Conservation (phyloP, 2,888 invertebrate genomes). For the Mayetiola destructor region DNA sequence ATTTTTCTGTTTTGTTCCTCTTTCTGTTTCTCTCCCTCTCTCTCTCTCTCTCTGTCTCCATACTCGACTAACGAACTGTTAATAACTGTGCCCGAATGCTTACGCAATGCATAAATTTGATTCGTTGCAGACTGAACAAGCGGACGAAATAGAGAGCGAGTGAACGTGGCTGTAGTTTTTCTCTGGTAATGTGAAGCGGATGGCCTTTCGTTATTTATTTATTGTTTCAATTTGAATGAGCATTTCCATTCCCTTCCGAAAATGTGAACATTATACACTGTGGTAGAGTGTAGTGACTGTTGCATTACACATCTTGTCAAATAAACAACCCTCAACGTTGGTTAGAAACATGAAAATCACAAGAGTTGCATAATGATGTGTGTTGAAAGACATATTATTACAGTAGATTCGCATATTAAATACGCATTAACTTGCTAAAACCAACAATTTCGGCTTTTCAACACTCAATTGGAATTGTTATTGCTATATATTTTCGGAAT, state of each 20-base stretch:
- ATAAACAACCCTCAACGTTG: neutral
- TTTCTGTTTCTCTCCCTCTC: neutral
- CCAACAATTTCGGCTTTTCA: conserved; percentile 16
- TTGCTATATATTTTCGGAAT: neutral
- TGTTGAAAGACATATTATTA: conserved; percentile 10
- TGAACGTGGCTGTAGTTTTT: too few relatives aligned
- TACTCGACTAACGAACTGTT: too few relatives aligned
- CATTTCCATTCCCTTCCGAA: neutral
- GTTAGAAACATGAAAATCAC: too few relatives aligned
- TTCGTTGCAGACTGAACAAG: conserved; percentile 4
- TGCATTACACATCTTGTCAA: too few relatives aligned
- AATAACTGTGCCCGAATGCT: neutral
- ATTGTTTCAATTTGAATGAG: neutral
- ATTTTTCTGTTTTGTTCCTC: neutral
- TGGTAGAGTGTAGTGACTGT: too few relatives aligned
- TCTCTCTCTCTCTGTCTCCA: neutral
- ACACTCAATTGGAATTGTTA: conserved; percentile 8
- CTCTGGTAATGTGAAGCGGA: too few relatives aligned
- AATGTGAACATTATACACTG: neutral
- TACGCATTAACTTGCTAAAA: conserved; percentile 16
- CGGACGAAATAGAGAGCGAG: too few relatives aligned
- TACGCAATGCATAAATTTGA: conserved; percentile 9
- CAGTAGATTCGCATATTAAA: conserved; percentile 11
- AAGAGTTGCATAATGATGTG: conserved; percentile 11
- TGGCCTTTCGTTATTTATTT: too few relatives aligned